phyloP scores from a whole-genome alignment of 2,113 vertebrate species.

The Propithecus coquereli region DNA sequence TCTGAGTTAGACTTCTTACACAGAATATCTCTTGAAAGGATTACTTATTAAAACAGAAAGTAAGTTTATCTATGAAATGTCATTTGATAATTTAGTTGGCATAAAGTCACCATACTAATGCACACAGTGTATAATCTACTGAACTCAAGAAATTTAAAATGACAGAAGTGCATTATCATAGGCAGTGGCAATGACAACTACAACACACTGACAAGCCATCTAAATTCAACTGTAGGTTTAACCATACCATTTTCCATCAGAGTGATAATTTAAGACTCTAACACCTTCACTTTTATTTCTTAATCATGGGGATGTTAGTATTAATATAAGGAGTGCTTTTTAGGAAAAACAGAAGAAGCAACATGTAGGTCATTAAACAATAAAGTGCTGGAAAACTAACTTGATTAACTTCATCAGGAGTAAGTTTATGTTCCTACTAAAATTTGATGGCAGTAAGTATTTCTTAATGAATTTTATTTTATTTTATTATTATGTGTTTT shows the following conservation, averaged over 20 bases:
- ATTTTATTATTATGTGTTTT: background rate
- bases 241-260: background rate
- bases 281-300: constrained; percentile 18
- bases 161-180: constrained; percentile 56
- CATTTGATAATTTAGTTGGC: constrained; percentile 59
- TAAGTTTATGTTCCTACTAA: background rate
- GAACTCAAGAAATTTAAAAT: constrained; percentile 65
- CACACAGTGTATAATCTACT: constrained; percentile 38
- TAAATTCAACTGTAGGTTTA: constrained; percentile 39
- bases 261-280: constrained; percentile 26
- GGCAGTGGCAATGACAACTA: constrained; percentile 48
- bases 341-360: background rate
- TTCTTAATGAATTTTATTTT: constrained; percentile 39
- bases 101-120: constrained; percentile 1
- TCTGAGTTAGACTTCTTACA: constrained; percentile 10
- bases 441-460: background rate
- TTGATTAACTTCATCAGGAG: constrained; percentile 1
- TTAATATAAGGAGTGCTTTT: background rate
- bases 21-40: background rate
- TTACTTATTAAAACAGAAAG: constrained; percentile 59
- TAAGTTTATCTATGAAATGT: constrained; percentile 48
- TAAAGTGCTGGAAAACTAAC: background rate
- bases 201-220: constrained; percentile 55
- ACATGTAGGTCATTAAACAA: background rate
- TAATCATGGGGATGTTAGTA: background rate